Conservation (phyloP, 2,113 vertebrate genomes). For the Pholis gunnellus region DNA sequence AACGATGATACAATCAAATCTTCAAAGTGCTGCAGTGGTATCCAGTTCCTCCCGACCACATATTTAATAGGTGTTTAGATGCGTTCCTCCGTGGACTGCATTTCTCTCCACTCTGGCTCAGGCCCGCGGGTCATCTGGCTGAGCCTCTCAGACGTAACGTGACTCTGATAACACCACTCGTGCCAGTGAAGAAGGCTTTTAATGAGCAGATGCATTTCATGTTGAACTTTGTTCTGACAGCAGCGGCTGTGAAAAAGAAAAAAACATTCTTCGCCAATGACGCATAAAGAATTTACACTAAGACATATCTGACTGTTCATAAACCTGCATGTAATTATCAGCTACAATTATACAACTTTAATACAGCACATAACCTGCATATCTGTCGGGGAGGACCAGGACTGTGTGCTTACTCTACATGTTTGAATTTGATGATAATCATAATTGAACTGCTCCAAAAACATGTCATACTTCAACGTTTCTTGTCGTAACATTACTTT, state of each 20-base stretch:
- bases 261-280: background rate
- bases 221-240: conserved; percentile 12
- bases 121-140: conserved; percentile 29
- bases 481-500: no score
- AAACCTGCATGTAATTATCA: background rate
- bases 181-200: conserved; percentile 40
- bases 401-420: background rate
- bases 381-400: background rate
- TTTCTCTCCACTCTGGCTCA: conserved; percentile 29
- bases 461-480: no score
- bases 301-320: background rate
- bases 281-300: background rate
- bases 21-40: conserved; percentile 45
- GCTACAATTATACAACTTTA: background rate
- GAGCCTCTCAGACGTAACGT: conserved; percentile 42
- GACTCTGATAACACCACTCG: conserved; percentile 30
- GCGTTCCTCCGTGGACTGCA: conserved; percentile 44
- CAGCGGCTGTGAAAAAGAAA: background rate
- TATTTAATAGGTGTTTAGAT: conserved; percentile 63
- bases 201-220: conserved; percentile 44
- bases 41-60: conserved; percentile 38
- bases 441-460: background rate
- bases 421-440: background rate
- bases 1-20: conserved; percentile 42
- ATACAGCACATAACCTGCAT: background rate